phyloP scores from a whole-genome alignment of 2,113 vertebrate genomes.

The Pheucticus melanocephalus region DNA sequence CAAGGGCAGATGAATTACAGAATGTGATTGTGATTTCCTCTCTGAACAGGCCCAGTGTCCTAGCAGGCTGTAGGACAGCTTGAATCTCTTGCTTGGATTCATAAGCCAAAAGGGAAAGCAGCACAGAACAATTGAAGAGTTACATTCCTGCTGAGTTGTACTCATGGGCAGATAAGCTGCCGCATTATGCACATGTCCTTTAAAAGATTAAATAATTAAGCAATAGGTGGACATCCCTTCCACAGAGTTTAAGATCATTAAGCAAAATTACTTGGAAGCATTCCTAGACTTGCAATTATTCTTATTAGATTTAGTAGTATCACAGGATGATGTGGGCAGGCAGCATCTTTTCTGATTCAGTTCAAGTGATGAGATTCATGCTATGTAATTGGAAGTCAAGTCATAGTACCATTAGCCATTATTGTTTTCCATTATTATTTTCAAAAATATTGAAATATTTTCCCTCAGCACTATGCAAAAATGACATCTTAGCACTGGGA shows the following conservation, averaged over 20 bases:
- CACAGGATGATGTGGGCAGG: neutral
- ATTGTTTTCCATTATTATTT: neutral
- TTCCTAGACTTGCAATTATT: constrained; percentile 16
- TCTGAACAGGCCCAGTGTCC: neutral
- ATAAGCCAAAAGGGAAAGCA: neutral
- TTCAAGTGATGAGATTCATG: neutral
- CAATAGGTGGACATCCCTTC: constrained; percentile 24
- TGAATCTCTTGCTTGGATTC: neutral
- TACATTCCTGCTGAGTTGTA: neutral
- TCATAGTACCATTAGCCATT: neutral
- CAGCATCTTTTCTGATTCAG: neutral
- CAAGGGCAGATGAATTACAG: neutral
- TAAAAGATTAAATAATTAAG: constrained; percentile 41
- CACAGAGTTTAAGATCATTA: constrained; percentile 49
- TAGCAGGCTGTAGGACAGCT: neutral
- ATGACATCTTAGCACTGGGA: neutral
- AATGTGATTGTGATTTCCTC: neutral
- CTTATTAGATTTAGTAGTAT: constrained; percentile 3
- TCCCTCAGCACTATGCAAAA: neutral
- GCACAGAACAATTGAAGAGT: neutral
- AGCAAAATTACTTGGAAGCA: constrained; percentile 17
- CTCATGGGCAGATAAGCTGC: neutral
- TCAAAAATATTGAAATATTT: neutral
- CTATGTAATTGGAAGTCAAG: constrained; percentile 15
- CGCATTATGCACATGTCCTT: neutral